These are phyloP conservation scores for Hippocampus abdominalis DNA, from an alignment of 2,113 vertebrate genomes.

Conservation along the genomic window DNA sequence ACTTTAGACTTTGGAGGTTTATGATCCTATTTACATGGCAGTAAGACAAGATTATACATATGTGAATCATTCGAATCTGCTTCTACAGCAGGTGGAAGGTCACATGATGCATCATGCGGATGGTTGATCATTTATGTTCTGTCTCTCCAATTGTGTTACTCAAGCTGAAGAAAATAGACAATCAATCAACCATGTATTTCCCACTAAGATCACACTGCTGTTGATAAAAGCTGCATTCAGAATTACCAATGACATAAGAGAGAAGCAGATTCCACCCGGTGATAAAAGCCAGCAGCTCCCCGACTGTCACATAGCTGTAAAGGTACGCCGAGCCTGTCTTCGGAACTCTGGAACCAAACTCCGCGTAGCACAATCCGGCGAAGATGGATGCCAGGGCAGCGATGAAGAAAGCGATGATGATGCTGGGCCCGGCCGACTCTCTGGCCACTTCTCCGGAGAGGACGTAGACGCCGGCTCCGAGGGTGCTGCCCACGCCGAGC, in stretches of 20 bases:
- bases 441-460: constrained; percentile 84
- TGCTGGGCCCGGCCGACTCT: constrained; percentile 76
- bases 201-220: background rate
- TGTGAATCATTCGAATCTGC: constrained; percentile 11
- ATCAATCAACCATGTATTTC: background rate
- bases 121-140: constrained; percentile 52
- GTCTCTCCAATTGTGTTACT: constrained; percentile 3
- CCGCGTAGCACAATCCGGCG: constrained; percentile 81
- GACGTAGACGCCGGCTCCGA: constrained; percentile 82
- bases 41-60: background rate
- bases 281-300: constrained; percentile 82
- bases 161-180: background rate
- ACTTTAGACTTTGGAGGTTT: constrained; percentile 14
- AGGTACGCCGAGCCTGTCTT: constrained; percentile 84
- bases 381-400: constrained; percentile 79
- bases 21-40: background rate
- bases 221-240: constrained; percentile 2
- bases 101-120: constrained; percentile 17
- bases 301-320: constrained; percentile 83
- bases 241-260: constrained; percentile 80
- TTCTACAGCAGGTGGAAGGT: constrained; percentile 36
- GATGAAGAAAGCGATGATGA: constrained; percentile 81
- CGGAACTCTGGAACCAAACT: constrained; percentile 79
- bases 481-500: constrained; percentile 81
- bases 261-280: constrained; percentile 86